Base-by-base conservation (phyloP, 2,888 invertebrate genomes). In the Halictus ligatus region DNA sequence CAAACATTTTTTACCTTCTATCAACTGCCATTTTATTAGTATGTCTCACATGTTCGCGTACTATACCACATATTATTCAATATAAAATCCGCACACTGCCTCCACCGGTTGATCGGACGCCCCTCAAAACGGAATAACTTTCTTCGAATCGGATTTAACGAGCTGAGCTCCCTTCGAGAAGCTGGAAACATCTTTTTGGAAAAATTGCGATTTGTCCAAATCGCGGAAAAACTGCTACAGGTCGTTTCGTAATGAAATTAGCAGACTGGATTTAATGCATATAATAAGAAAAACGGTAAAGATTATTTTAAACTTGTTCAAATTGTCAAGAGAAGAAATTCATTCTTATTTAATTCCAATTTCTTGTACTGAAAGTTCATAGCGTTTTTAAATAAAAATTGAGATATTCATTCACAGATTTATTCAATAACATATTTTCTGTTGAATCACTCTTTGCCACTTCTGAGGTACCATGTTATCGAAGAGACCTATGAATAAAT, bases 1-100 rank as follows among this genome's bases (percentile, higher is more conserved):
- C 78, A 64, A 71, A 46, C 54, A 50, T 58, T 79, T 71, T 35
- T 75, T 48, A 71, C 43, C 80, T 25, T 75, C 50, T n/a, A 40
- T 54, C 2, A 43, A 58, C 15, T 18, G 15, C 15, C 79, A 50
- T 69, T 75, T 67, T 29, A 35, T 43, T 78, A 71, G 69, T 75
- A 35, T 72, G 35, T 40, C 40, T 40, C 35, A n/a, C 43, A n/a
- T 69, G 40, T 12, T 40, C 12, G 54, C 54, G 54, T n/a, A 54
- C 54, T 54, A 54, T 10, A 29, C n/a, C n/a, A 18, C 15, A 15
- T 64, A 64, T 64, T 64, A 64, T 29, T 7, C 25, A 7, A 64
- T 29, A 29, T 15, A 15, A 64, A 64, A 60, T 60, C 5, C 2
- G 13, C 2, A 25, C 60, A 13, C 1, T 29, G 64, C 13, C 25